These are phyloP conservation scores for Trachymyrmex cornetzi DNA, from an alignment of 1,140 invertebrate species.

Conservation along the genomic window DNA sequence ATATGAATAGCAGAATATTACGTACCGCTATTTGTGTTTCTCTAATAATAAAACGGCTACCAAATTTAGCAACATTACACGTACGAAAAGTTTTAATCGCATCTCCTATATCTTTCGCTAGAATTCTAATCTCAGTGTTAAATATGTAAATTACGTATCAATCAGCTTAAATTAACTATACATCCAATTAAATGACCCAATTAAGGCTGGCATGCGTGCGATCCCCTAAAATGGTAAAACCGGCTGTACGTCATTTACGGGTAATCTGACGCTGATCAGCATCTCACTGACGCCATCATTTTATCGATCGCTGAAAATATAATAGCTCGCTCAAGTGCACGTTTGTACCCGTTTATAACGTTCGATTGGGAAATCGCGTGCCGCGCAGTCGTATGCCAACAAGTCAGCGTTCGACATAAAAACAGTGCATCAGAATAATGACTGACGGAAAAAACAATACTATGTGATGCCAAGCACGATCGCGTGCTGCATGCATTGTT, in stretches of 20 bases:
- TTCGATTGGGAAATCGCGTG: constrained; percentile 52
- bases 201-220: constrained; percentile 56
- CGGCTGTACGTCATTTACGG: constrained; percentile 56
- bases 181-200: constrained; percentile 67
- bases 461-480: constrained; percentile 41
- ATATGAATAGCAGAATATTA: background rate
- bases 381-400: constrained; percentile 24
- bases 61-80: constrained; percentile 10
- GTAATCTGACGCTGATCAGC: constrained; percentile 53
- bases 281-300: constrained; percentile 66
- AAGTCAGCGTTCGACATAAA: constrained; percentile 39
- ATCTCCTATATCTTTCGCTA: background rate
- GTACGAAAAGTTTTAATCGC: background rate
- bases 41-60: background rate
- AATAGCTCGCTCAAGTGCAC: constrained; percentile 65
- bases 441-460: constrained; percentile 42
- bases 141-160: constrained; percentile 25
- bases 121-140: constrained; percentile 29
- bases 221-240: constrained; percentile 67
- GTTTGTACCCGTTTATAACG: constrained; percentile 22
- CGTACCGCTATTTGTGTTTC: background rate
- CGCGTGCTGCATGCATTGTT: constrained; percentile 46
- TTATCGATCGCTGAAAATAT: constrained; percentile 69
- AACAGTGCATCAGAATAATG: constrained; percentile 46
- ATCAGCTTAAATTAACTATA: constrained; percentile 17